Percentiles rank a stretch among this genome's conserved stretches.
phyloP scores from a whole-genome alignment of 2,797 vertebrate genomes.

The Coilia nasus region DNA sequence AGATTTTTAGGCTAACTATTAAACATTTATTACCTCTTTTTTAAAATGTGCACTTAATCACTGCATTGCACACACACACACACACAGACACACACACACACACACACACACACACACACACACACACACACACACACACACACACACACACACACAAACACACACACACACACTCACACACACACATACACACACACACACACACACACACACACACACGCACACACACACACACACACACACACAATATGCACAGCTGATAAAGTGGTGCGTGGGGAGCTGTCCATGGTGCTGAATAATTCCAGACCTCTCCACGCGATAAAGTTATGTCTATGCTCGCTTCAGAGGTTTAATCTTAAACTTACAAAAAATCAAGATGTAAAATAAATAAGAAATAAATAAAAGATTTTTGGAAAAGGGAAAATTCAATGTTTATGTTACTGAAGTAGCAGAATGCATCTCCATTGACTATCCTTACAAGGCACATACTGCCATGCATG shows the following conservation, averaged over 20 bases:
- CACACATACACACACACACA: not conserved
- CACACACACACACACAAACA: not conserved
- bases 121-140: no score
- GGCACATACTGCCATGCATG: not conserved
- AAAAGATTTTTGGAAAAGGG: no score
- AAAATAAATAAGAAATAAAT: not conserved
- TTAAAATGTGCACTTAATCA: no score
- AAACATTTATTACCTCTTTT: no score
- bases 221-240: not conserved
- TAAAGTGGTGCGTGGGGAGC: not conserved
- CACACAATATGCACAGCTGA: not conserved
- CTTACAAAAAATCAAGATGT: not conserved
- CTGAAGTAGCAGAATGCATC: no score
- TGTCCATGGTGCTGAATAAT: conserved; percentile 38
- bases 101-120: no score
- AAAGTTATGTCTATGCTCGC: not conserved
- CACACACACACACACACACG: not conserved
- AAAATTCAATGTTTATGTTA: no score
- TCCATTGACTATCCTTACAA: no score
- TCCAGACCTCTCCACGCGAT: not conserved
- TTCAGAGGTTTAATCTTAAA: not conserved
- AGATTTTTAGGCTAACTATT: no score
- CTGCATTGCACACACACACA: not conserved
- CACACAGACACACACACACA: not conserved
- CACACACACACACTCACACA: not conserved